Base-by-base conservation (phyloP, 2,888 invertebrate genomes). In the Tiphia femorata region DNA sequence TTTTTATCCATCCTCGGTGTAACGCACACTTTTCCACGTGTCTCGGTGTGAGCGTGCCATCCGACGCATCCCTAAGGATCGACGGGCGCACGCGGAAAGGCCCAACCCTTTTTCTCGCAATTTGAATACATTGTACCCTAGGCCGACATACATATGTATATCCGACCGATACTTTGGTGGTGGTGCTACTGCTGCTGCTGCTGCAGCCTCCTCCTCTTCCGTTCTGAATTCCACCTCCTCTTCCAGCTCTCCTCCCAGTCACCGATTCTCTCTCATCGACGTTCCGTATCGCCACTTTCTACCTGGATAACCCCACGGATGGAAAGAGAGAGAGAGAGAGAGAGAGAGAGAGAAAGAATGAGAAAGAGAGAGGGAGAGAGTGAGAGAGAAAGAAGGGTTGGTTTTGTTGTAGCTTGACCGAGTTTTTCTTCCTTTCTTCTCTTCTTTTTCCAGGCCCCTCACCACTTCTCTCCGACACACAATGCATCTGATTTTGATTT, bases 51-150 rank as follows among this genome's bases (percentile, higher is more conserved):
- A n/a, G n/a, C n/a, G n/a, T n/a, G n/a, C n/a, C n/a, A n/a, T n/a
- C n/a, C n/a, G n/a, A n/a, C n/a, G n/a, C n/a, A n/a, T n/a, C n/a
- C 10, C 6, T 27, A 27, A 27, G 23, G n/a, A 4, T 43, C 12
- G 16, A 38, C 20, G n/a, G n/a, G 25, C 14, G 10, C 4, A 21
- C 35, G 21, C 73, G 68, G 62, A 47, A 70, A 75, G 73, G 77
- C 72, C 75, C 76, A 79, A 82, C 82, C 81, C 81, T 78, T 80
- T 76, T 77, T 75, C 72, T 76, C 76, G 76, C 82, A 81, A 82
- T 82, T 81, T 82, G 82, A 82, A 82, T 82, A 82, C 82, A 81
- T 81, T 80, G 82, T 81, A 81, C 80, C 79, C 80, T 72, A 66
- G 72, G 76, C 72, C 80, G 76, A 72, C 73, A 81, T 82, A 82